Evolutionary conservation across 1,140 invertebrate species (phyloP), one percentile per base, ranked within the genome.

Genomic region (Muscidifurax raptorellus): DNA sequence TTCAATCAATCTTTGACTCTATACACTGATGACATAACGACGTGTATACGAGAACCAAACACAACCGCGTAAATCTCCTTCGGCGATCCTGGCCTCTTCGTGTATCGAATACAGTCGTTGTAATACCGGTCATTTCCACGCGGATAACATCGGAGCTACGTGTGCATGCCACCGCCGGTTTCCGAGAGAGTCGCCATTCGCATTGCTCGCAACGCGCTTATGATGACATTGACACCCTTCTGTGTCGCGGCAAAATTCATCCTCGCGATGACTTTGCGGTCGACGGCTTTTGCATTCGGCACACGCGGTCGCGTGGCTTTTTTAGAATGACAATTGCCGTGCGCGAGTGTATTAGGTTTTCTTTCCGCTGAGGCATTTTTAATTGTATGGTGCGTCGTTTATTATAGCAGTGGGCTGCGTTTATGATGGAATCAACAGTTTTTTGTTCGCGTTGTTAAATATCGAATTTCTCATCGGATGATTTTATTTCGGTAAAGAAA

Each of bases 161-260:
- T 36, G 59, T 47, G 13, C n/a, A 59, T 40, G 10, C 7, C 0
- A 40, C 10, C 9, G 7, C 7, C 7, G 36, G 32, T 32, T 32
- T 32, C 32, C 32, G 32, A 83, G 82, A 83, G 78, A 75, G 82
- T 69, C 5, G 5, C 76, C 67, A 84, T 76, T 59, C 72, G 27
- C 36, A 91, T 85, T 86, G 84, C 85, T 88, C 88, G 82, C 9
- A 4, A 18, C 40, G 13, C 36, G 52, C 10, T 67, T 67, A 27
- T 36, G 76, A n/a, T 47, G 83, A 84, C 83, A 84, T 80, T 84
- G 83, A 84, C 83, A 84, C 71, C 59, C 47, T 84, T 84, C 44
- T 59, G 30, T 7, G 4, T 36, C 47, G 75, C 52, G 32, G 10
- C 32, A 18, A 74, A 81, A 81, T 80, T 80, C 36, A 80, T 80